These are phyloP conservation scores for Cavia aperea DNA, from an alignment of 2,113 vertebrate species.

Conservation along the genomic window DNA sequence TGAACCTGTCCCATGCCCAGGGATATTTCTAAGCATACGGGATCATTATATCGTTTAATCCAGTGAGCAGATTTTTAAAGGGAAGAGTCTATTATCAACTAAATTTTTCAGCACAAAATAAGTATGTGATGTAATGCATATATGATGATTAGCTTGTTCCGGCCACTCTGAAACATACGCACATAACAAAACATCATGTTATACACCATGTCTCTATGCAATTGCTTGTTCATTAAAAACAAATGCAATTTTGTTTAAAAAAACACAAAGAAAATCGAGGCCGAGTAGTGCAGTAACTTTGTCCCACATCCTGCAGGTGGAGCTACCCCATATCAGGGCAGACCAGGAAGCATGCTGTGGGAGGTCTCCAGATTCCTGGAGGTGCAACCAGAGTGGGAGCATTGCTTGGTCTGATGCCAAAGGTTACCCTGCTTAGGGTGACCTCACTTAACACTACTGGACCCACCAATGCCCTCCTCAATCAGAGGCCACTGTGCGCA, in stretches of 20 bases:
- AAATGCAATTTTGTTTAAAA: not conserved
- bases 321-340: too few relatives aligned
- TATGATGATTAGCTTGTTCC: not conserved
- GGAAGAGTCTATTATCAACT: not conserved
- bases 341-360: not conserved
- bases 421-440: too few relatives aligned
- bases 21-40: not conserved
- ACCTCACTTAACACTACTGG: not conserved
- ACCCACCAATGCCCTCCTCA: too few relatives aligned
- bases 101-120: not conserved
- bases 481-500: not conserved
- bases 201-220: not conserved
- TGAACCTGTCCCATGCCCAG: not conserved
- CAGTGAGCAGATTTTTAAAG: not conserved
- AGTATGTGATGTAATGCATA: not conserved
- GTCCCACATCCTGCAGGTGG: too few relatives aligned
- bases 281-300: not conserved
- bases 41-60: not conserved
- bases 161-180: not conserved
- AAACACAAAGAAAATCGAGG: not conserved
- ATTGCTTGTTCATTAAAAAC: not conserved
- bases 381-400: not conserved
- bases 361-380: not conserved
- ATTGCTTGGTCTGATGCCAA: not conserved
- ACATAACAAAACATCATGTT: too few relatives aligned